These are phyloP conservation scores for Oreocharis arfaki DNA, from an alignment of 2,113 vertebrate species.

Conservation along the genomic window DNA sequence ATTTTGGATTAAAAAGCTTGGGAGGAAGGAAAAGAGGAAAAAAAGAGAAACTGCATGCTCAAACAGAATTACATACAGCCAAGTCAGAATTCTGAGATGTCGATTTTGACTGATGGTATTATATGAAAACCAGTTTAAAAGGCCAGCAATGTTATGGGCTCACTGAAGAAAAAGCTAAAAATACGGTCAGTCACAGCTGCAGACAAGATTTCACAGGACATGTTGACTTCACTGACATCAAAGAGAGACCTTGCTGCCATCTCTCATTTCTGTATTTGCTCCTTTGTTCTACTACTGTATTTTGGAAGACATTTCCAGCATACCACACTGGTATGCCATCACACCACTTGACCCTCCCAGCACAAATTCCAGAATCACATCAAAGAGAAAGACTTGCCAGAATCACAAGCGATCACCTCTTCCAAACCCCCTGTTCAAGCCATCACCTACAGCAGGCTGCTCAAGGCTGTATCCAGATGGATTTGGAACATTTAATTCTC, in stretches of 20 bases:
- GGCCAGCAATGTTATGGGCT: neutral
- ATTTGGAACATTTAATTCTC: neutral
- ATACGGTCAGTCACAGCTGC: neutral
- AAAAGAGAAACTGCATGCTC: neutral
- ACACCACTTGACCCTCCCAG: rapidly evolving
- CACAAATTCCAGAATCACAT: neutral
- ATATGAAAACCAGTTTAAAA: neutral
- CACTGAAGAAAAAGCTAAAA: neutral
- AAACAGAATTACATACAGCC: neutral
- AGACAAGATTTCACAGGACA: neutral
- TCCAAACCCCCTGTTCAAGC: neutral
- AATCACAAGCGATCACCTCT: rapidly evolving
- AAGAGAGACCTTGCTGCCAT: neutral
- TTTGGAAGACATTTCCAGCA: neutral
- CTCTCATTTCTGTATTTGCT: neutral
- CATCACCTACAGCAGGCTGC: neutral
- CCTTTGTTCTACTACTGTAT: neutral
- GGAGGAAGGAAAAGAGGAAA: neutral
- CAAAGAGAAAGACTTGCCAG: neutral
- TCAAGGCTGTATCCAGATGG: neutral
- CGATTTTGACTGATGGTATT: neutral
- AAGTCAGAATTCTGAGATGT: neutral
- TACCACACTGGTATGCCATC: neutral
- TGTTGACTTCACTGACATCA: neutral
- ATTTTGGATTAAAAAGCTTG: neutral